Evolutionary conservation across 2,888 invertebrate species (phyloP).

Genomic region (Anodontia alba): DNA sequence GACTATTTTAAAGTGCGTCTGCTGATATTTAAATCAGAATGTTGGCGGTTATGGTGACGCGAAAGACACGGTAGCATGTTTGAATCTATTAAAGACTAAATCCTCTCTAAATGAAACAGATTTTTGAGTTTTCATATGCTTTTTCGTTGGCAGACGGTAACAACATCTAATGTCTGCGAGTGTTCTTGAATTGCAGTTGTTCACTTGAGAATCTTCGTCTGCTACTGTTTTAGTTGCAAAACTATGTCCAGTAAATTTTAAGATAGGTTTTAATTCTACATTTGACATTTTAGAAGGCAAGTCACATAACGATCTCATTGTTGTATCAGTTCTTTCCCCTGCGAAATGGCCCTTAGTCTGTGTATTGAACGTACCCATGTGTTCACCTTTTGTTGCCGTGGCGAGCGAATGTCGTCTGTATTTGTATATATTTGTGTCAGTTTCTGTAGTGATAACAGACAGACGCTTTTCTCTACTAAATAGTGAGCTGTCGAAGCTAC

Average conservation of each 20-base stretch:
- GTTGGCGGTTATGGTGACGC: background rate
- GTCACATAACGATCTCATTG: background rate
- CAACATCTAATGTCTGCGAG: background rate
- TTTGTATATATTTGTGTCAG: background rate
- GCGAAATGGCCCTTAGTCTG: too few species aligned
- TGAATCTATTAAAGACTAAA: background rate
- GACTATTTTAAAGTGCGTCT: too few species aligned
- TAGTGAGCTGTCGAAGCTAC: background rate
- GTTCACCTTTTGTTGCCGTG: background rate
- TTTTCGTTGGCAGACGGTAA: background rate
- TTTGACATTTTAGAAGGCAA: background rate
- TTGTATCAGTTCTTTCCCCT: background rate
- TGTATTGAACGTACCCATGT: too few species aligned
- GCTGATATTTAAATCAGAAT: too few species aligned
- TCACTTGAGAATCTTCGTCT: background rate
- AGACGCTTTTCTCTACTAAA: too few species aligned
- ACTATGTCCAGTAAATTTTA: background rate
- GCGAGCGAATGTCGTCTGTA: background rate
- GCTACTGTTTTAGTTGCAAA: background rate
- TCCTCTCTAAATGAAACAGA: constrained; percentile 1
- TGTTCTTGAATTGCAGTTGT: background rate
- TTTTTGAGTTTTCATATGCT: background rate
- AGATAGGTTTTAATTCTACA: background rate
- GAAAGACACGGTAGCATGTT: background rate
- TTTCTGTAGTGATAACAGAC: too few species aligned